These are phyloP conservation scores for Montipora cactus DNA, from an alignment of 64 coral and sea anemone genomes.

Conservation along the genomic window DNA sequence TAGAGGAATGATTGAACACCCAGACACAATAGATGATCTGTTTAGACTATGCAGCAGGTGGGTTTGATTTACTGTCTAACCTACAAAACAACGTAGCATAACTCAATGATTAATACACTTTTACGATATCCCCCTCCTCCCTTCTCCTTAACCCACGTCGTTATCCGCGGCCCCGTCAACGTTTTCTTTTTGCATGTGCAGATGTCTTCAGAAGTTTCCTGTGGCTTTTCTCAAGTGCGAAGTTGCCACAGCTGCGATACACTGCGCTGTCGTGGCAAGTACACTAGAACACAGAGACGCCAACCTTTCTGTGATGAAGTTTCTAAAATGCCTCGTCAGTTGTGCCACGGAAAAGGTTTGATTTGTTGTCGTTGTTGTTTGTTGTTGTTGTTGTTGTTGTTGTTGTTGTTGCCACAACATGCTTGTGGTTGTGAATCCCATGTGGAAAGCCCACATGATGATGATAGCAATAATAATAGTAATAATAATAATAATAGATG, in stretches of 20 bases:
- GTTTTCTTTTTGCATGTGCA: not conserved
- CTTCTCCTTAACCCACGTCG: too few relatives aligned
- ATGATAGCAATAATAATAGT: too few relatives aligned
- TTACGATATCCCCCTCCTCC: too few relatives aligned
- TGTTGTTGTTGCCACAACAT: not conserved
- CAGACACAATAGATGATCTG: slow-evolving; percentile 93
- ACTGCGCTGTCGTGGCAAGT: slow-evolving; percentile 87
- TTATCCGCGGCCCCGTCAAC: too few relatives aligned
- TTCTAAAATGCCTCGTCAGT: slow-evolving; percentile 84
- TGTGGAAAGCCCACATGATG: too few relatives aligned
- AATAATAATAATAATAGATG: too few relatives aligned
- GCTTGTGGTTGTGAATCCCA: too few relatives aligned
- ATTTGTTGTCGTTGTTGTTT: not conserved
- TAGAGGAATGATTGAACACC: slow-evolving; percentile 82
- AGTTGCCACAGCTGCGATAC: slow-evolving; percentile 66
- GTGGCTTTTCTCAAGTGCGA: slow-evolving; percentile 84
- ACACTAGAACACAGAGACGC: slow-evolving; percentile 93
- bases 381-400: not conserved
- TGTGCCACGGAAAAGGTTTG: slow-evolving; percentile 55
- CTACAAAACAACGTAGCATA: too few relatives aligned
- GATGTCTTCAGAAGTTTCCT: slow-evolving; percentile 95
- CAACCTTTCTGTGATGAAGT: slow-evolving; percentile 95
- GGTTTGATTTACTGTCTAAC: not conserved
- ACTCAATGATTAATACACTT: too few relatives aligned
- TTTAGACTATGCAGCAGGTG: slow-evolving; percentile 93